Conservation (phyloP, 2,113 vertebrate genomes). For the Myiozetetes cayanensis region DNA sequence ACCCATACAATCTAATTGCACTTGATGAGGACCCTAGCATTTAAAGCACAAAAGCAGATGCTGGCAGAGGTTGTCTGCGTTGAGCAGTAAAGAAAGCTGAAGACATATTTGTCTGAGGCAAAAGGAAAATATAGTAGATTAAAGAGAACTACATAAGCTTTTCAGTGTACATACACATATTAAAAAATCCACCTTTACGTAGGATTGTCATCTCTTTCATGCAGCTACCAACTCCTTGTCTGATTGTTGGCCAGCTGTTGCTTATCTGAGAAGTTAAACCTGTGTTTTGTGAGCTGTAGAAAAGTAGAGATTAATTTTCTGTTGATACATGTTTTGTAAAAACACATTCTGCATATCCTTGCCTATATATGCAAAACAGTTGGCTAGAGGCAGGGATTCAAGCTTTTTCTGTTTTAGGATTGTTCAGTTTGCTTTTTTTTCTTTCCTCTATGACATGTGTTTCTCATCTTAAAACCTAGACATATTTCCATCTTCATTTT, state of each 20-base stretch:
- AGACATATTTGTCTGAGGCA: not conserved
- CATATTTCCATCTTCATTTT: not conserved
- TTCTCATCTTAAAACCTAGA: not conserved
- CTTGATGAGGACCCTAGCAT: not conserved
- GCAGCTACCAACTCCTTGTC: not conserved
- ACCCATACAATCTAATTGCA: not conserved
- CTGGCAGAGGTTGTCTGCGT: not conserved
- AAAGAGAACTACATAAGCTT: not conserved
- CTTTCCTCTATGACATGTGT: not conserved
- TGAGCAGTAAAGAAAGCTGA: not conserved
- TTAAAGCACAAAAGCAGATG: not conserved
- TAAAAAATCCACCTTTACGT: not conserved
- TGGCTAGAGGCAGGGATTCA: not conserved
- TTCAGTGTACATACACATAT: not conserved
- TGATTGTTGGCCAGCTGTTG: not conserved
- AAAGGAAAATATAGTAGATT: not conserved
- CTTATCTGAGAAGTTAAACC: not conserved
- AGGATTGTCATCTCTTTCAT: not conserved
- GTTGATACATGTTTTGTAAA: not conserved
- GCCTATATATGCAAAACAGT: not conserved
- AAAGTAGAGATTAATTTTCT: slow-evolving; percentile 28
- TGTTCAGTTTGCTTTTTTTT: not conserved
- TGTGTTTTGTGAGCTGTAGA: not conserved
- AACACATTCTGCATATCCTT: not conserved
- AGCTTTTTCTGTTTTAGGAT: not conserved